These are phyloP conservation scores for Takifugu flavidus DNA, from an alignment of 2,113 vertebrate genomes.

Conservation along the genomic window DNA sequence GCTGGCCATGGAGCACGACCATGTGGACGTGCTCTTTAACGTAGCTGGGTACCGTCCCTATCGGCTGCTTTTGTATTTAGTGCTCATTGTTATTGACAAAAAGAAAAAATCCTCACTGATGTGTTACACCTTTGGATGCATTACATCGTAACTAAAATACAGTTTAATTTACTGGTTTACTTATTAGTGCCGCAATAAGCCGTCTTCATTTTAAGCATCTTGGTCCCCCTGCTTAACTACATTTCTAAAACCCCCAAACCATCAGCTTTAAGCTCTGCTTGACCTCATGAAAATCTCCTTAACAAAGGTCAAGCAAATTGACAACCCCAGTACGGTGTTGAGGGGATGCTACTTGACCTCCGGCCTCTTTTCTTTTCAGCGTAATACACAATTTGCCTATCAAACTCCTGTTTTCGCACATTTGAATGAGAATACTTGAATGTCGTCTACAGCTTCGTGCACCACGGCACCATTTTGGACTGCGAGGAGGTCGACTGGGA, in stretches of 20 bases:
- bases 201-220: not conserved
- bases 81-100: not conserved
- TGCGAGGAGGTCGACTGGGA: constrained; percentile 92
- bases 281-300: constrained; percentile 38
- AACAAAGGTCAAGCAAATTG: constrained; percentile 23
- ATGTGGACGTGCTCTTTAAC: constrained; percentile 90
- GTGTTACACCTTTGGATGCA: no score
- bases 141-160: no score
- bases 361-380: no score
- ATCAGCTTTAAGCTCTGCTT: constrained; percentile 33
- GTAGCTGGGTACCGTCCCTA: constrained; percentile 84
- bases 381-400: not conserved
- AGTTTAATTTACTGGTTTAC: no score
- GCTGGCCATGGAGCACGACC: constrained; percentile 83
- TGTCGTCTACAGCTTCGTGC: constrained; percentile 81
- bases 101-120: not conserved
- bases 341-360: no score
- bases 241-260: constrained; percentile 34
- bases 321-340: constrained; percentile 9
- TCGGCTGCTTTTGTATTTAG: not conserved
- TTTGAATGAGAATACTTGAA: not conserved
- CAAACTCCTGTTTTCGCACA: not conserved
- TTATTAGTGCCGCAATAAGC: no score
- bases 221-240: constrained; percentile 22
- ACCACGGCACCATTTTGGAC: constrained; percentile 88